A percentile compares a stretch with the other conserved stretches of the same genome.
These are phyloP conservation scores for Caenorhabditis briggsae DNA, from an alignment of 1,140 invertebrate species.

Conservation along the genomic window DNA sequence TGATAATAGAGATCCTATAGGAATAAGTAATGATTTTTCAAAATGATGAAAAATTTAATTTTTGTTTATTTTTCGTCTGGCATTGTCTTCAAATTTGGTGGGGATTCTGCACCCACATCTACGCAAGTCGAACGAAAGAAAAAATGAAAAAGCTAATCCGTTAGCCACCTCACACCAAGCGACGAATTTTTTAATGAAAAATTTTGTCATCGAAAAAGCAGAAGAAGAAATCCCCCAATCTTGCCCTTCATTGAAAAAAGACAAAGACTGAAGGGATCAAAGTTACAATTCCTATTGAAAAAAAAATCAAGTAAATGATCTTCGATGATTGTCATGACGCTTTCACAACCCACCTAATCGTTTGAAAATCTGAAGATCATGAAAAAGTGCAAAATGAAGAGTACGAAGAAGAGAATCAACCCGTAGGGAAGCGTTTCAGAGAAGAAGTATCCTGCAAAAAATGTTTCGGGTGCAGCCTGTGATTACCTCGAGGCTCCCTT, in stretches of 20 bases:
- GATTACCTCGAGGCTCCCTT: constrained; percentile 43
- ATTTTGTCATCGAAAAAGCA: background rate
- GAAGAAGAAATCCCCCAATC: constrained; percentile 21
- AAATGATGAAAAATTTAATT: background rate
- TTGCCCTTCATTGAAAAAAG: background rate
- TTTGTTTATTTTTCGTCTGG: background rate
- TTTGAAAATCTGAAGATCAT: background rate
- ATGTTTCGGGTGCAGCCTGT: constrained; percentile 49
- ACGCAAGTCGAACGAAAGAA: background rate
- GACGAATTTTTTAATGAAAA: constrained; percentile 42
- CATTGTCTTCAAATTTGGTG: background rate
- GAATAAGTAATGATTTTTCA: background rate
- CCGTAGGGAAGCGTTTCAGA: background rate
- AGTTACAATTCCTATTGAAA: too few species aligned
- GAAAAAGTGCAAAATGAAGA: background rate
- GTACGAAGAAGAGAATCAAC: background rate
- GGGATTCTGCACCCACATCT: constrained; percentile 44
- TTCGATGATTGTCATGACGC: background rate
- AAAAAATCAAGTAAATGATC: background rate
- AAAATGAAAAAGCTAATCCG: constrained; percentile 49
- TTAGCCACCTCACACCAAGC: background rate
- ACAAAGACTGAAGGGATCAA: constrained; percentile 32
- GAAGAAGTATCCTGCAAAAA: constrained; percentile 7
- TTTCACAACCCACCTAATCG: background rate
- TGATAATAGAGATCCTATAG: background rate